These are phyloP conservation scores for Myotis planiceps DNA, from an alignment of 2,797 vertebrate species.

Conservation along the genomic window DNA sequence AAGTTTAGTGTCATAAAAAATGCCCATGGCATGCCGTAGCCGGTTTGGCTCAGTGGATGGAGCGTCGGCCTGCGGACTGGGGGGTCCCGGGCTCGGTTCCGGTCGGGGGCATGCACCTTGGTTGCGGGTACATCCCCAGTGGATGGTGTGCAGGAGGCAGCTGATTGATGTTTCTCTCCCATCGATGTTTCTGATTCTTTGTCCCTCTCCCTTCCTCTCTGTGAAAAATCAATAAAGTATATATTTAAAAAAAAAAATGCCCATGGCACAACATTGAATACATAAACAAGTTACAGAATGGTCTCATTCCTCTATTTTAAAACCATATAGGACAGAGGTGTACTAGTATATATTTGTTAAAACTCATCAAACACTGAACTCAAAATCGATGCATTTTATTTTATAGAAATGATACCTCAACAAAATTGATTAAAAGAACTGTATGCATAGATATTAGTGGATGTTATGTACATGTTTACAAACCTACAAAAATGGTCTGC, in stretches of 20 bases:
- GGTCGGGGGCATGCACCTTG: too few relatives aligned
- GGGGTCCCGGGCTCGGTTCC: too few relatives aligned
- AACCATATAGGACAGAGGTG: neutral
- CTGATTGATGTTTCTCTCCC: too few relatives aligned
- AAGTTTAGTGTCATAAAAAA: neutral
- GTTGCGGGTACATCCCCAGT: too few relatives aligned
- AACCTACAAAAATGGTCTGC: neutral
- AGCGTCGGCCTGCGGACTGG: too few relatives aligned
- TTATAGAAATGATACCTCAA: neutral
- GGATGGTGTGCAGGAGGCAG: too few relatives aligned
- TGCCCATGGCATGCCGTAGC: neutral
- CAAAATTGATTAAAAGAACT: neutral
- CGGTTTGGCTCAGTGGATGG: too few relatives aligned
- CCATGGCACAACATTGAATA: neutral
- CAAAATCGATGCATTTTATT: slow-evolving; percentile 1
- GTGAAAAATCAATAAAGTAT: too few relatives aligned
- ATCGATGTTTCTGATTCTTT: too few relatives aligned
- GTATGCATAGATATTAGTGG: neutral
- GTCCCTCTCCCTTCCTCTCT: too few relatives aligned
- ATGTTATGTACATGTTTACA: neutral
- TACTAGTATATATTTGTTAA: neutral
- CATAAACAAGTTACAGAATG: neutral
- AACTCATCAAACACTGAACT: neutral
- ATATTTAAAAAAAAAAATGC: too few relatives aligned
- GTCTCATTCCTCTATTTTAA: neutral